Conservation (phyloP, 2,113 vertebrate genomes). For the Rhabdomys dilectus region DNA sequence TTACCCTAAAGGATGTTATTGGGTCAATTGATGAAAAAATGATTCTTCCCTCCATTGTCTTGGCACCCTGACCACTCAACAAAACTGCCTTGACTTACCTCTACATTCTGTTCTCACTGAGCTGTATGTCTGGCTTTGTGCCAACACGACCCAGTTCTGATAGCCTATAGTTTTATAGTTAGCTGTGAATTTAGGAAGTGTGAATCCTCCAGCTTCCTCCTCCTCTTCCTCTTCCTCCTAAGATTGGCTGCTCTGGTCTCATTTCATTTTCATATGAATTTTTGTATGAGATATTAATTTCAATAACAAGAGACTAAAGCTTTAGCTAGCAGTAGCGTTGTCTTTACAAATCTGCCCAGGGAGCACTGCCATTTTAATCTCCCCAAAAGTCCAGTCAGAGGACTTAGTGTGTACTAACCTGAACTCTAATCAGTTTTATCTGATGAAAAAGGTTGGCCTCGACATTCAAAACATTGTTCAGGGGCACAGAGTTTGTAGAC, state of each 20-base stretch:
- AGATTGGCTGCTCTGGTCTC: not conserved
- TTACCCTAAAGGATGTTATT: not conserved
- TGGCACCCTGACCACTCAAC: not conserved
- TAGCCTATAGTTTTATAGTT: not conserved
- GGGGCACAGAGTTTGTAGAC: not conserved
- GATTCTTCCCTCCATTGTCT: not conserved
- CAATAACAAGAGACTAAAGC: not conserved
- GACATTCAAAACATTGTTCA: not conserved
- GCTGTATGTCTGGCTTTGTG: not conserved
- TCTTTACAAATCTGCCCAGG: not conserved
- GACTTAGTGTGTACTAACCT: not conserved
- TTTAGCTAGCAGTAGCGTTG: not conserved
- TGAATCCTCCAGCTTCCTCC: not conserved
- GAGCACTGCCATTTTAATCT: not conserved
- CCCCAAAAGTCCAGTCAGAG: not conserved
- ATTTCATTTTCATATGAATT: conserved; percentile 3
- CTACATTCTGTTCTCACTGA: not conserved
- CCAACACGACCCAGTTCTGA: not conserved
- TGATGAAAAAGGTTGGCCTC: not conserved
- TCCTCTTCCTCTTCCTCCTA: not conserved
- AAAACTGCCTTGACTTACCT: not conserved
- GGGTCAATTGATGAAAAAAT: not conserved
- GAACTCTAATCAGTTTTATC: not conserved
- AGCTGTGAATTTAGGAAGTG: not conserved
- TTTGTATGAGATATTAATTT: not conserved